A percentile compares a stretch with the other conserved stretches of the same genome.
phyloP scores from a whole-genome alignment of 2,888 invertebrate species.

The Oscheius sp. region DNA sequence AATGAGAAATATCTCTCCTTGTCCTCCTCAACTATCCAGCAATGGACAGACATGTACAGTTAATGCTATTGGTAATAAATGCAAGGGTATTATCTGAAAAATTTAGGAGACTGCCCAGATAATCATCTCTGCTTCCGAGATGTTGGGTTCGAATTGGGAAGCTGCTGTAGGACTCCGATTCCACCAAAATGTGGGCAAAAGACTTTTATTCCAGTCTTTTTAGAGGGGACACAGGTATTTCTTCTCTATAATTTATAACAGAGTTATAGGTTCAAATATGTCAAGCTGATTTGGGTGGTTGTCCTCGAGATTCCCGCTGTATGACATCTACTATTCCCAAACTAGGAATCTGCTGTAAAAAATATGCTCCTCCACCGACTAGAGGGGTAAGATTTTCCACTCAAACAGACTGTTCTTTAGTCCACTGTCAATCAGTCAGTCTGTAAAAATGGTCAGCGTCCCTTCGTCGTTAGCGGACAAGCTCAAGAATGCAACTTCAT shows the following conservation, averaged over 20 bases:
- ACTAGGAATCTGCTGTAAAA: conserved; percentile 56
- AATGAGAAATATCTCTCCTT: conserved; percentile 55
- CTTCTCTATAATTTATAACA: background rate
- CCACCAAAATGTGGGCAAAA: conserved; percentile 53
- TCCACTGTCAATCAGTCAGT: conserved; percentile 27
- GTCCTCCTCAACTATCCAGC: conserved; percentile 57
- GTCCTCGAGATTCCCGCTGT: conserved; percentile 56
- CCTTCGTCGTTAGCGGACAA: conserved; percentile 31
- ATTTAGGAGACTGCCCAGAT: conserved; percentile 45
- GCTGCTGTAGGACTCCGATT: conserved; percentile 50
- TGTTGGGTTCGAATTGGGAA: conserved; percentile 47
- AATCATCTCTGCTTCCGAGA: conserved; percentile 51
- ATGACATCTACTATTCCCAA: conserved; percentile 55
- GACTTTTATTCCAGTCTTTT: conserved; percentile 53
- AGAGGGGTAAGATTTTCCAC: background rate
- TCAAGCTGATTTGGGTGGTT: conserved; percentile 46
- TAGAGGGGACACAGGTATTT: conserved; percentile 45
- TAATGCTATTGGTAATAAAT: conserved; percentile 50
- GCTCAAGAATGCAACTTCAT: conserved; percentile 63
- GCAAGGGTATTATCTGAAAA: background rate
- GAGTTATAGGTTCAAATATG: conserved; percentile 54
- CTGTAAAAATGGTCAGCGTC: conserved; percentile 47
- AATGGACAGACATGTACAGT: conserved; percentile 63
- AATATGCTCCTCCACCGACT: conserved; percentile 46
- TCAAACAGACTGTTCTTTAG: background rate